Evolutionary conservation across 2,888 invertebrate genomes (phyloP), one percentile per base, ranked within the genome.

Genomic region (Gastracanthus pulcherrimus): DNA sequence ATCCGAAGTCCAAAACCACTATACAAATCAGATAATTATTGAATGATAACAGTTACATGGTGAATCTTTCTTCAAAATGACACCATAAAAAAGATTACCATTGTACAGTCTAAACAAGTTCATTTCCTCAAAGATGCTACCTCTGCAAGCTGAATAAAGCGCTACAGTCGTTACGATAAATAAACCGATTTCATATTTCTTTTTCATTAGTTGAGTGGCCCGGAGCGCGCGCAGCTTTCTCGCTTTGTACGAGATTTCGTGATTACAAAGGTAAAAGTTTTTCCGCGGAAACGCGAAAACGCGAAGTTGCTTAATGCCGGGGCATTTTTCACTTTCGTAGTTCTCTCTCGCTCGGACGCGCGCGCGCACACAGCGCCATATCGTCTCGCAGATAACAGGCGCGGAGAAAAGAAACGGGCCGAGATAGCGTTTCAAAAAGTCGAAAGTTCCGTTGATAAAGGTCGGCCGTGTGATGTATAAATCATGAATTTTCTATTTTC

Each of bases 311-410:
- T 80, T 69, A 80, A 80, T 75, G 75, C 38, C 23, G 3, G 34
- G 51, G 41, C 75, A 80, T 80, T 75, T 80, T 75, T 79, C 79
- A 79, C 79, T 79, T 79, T 67, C 72, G 45, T 69, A 69, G 69
- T 41, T 58, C 26, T 16, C 13, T 34, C n/a, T 34, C 67, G 38
- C n/a, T n/a, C n/a, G n/a, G n/a, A n/a, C n/a, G n/a, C n/a, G n/a
- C n/a, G n/a, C n/a, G n/a, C n/a, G n/a, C n/a, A n/a, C 60, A n/a
- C n/a, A 16, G 48, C 31, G 38, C 45, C 0, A 29, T 29, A 1
- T n/a, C 26, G 19, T 64, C 74, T 31, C 36, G 13, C 51, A 66
- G 66, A 75, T 75, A 75, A 55, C 51, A n/a, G 38, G 19, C 55
- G 34, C 55, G 29, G 11, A 55, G 34, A 58, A 70, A 62, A 64